Conservation (phyloP, 2,888 invertebrate genomes). For the Abrostola tripartita region DNA sequence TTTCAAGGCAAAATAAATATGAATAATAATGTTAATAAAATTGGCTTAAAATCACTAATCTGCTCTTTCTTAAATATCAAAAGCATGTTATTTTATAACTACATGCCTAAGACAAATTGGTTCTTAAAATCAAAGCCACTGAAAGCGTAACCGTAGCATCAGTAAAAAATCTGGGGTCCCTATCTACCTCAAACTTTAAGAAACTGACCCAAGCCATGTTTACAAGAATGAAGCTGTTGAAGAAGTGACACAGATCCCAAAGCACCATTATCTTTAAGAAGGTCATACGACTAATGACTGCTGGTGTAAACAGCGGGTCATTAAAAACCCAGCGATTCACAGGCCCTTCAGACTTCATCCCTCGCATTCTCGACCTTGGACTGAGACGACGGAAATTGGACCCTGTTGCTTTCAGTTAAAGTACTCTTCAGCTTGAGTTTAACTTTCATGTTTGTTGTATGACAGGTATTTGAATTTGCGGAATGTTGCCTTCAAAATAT, state of each 20-base stretch:
- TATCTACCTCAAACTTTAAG: no score
- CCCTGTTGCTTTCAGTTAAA: slow-evolving; percentile 46
- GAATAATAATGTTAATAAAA: no score
- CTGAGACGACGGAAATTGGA: slow-evolving; percentile 52
- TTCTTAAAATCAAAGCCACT: no score
- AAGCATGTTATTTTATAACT: no score
- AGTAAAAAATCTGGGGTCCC: no score
- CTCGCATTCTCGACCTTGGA: slow-evolving; percentile 57
- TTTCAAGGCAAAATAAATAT: no score
- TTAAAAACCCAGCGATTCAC: slow-evolving; percentile 33
- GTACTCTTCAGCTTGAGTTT: slow-evolving; percentile 43
- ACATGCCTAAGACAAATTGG: no score
- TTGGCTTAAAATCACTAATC: no score
- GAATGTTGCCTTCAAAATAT: slow-evolving; percentile 29
- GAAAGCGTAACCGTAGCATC: no score
- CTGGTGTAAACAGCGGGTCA: slow-evolving; percentile 34
- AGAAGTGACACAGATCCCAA: slow-evolving; percentile 18
- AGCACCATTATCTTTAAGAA: slow-evolving; percentile 19
- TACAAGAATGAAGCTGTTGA: not conserved
- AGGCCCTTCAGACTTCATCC: slow-evolving; percentile 32
- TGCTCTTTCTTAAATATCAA: no score
- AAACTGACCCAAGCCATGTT: no score
- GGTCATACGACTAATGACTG: slow-evolving; percentile 37
- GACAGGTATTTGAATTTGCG: slow-evolving; percentile 52
- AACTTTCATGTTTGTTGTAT: slow-evolving; percentile 10